Base-by-base conservation (phyloP, 1,140 invertebrate species). In the Drosophila neocordata region DNA sequence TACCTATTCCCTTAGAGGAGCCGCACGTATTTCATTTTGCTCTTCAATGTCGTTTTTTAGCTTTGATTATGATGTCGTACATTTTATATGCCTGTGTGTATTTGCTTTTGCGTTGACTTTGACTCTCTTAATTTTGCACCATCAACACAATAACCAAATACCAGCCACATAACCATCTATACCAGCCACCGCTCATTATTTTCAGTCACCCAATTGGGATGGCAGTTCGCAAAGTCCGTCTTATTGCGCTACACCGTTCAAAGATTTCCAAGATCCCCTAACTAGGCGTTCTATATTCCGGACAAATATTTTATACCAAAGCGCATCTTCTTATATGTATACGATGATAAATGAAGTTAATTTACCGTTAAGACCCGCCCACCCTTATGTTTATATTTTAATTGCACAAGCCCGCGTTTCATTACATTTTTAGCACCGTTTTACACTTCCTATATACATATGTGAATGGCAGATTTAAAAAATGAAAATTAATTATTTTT, bases 61-160 rank as follows among this genome's bases (percentile, higher is more conserved):
- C 41, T 66, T 37, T 59, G 37, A 41, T 37, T 58, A 48, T 61
- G 38, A 48, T 44, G 57, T 61, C 48, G 52, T 69, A n/a, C 15
- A 22, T 18, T 51, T 56, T 13, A 56, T 65, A 34, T 69, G 63
- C 63, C 27, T 69, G 63, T 65, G 13, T 51, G 31, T 65, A 57
- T 24, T 62, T 63, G 22, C 24, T 34, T 48, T 57, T 35, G 48
- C 48, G 18, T 56, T 63, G 13, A 15, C 37, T 64, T 55, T 7
- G 52, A 27, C 2, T 13, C 22, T 2, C 27, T 55, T 64, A 15
- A n/a, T 64, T 64, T 63, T 55, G 59, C 20, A 58, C 48, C 53
- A 56, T 56, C 53, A 56, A 35, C 27, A 15, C 53, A 34, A 56
- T 48, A 48, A 48, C 41, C n/a, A n/a, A 15, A 48, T 7, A n/a